Evolutionary conservation across 2,113 vertebrate genomes (phyloP), one percentile per base, ranked within the genome.

Genomic region (Elanus axillaris): DNA sequence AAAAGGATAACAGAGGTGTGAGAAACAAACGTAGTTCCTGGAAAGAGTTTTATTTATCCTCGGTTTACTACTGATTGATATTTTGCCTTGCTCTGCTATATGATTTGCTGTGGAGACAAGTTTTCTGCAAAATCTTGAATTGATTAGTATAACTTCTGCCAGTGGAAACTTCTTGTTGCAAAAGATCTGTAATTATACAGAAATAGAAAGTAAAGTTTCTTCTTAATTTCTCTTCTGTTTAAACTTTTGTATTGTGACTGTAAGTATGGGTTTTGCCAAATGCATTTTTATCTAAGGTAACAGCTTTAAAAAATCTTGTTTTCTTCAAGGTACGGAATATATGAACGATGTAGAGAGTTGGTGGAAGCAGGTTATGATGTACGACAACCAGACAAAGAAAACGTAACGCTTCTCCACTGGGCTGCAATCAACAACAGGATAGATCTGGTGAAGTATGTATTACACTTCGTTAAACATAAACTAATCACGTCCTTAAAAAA

Each of bases 301-400:
- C 17, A 58, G 15, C 38, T 93, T 73, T 72, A 50, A 82, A 63
- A 90, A 40, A 42, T 81, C 15, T 63, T 63, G 3, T 81, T 76
- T 96, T 93, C 87, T 87, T 94, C 32, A 55, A 99, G 99, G 96
- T 99, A 99, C 12, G 99, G 99, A 81, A 99, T 99, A 97, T 99
- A 99, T 3, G 99, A 99, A 97, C 99, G 99, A 72, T 99, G 99
- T 97, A 98, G 99, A 96, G 99, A 99, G 96, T 88, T 99, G 97
- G 99, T 99, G 96, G 99, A 99, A 98, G 99, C 99, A n/a, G 99
- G 99, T 48, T 99, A 99, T 42, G 99, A 99, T 52, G 99, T 99
- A 43, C 98, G 99, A 83, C 99, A 99, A 80, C 99, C 99, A 66
- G 99, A 99, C 98, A 99, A 99, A 98, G 99, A 99, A 98, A 99